These are phyloP conservation scores for Anthopleura xanthogrammica DNA, from an alignment of 92 coral and sea anemone species.

Conservation along the genomic window DNA sequence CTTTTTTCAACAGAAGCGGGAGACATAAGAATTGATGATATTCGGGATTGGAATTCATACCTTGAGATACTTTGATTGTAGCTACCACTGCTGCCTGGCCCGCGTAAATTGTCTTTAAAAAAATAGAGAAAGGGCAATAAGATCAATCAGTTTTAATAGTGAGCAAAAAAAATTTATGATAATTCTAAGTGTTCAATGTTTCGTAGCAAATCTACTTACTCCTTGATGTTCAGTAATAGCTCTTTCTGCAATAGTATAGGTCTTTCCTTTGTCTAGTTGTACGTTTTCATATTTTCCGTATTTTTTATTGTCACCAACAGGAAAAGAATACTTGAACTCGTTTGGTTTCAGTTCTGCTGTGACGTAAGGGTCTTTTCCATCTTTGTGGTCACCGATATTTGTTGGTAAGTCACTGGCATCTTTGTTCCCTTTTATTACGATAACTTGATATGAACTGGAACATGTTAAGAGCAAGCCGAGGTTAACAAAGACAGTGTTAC, in stretches of 20 bases:
- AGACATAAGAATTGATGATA: too few species aligned
- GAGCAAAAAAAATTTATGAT: too few species aligned
- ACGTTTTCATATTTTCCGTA: constrained; percentile 8
- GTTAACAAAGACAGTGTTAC: too few species aligned
- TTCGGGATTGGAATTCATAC: background rate
- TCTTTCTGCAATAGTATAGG: background rate
- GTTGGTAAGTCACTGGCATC: background rate
- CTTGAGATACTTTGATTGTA: constrained; percentile 5
- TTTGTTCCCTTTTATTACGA: background rate
- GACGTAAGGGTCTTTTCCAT: constrained; percentile 8
- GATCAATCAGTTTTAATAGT: too few species aligned
- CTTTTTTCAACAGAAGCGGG: too few species aligned
- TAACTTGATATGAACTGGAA: constrained; percentile 28
- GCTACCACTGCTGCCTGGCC: constrained; percentile 8
- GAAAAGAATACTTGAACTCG: background rate
- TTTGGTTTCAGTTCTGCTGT: constrained; percentile 21
- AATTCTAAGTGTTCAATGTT: too few species aligned
- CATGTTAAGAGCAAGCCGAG: background rate
- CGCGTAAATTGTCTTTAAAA: background rate
- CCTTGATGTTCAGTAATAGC: too few species aligned
- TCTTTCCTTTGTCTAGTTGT: constrained; percentile 19
- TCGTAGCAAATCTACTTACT: too few species aligned
- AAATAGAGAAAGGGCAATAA: too few species aligned
- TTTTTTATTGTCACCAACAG: constrained; percentile 23
- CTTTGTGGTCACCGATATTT: background rate